These are phyloP conservation scores for Trematocara macrostoma DNA, from an alignment of 2,113 vertebrate genomes.

Conservation along the genomic window DNA sequence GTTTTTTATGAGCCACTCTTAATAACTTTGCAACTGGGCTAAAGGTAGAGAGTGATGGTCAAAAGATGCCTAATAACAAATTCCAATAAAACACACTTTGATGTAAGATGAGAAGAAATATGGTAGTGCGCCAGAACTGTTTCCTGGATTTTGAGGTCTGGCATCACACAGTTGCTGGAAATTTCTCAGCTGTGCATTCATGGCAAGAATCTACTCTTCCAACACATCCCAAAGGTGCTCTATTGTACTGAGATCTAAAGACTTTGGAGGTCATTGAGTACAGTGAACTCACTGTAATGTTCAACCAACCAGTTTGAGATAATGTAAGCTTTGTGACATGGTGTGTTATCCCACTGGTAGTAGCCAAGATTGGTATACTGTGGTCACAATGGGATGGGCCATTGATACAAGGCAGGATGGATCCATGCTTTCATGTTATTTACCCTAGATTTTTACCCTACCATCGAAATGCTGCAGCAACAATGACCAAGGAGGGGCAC, in stretches of 20 bases:
- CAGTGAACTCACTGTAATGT: not conserved
- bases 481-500: not conserved
- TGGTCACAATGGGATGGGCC: not conserved
- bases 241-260: not conserved
- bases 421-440: not conserved
- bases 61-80: not conserved
- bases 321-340: not conserved
- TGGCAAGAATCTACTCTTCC: not conserved
- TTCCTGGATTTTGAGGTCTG: not conserved
- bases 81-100: not conserved
- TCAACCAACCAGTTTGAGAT: not conserved
- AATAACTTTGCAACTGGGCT: not conserved
- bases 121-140: not conserved
- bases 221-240: not conserved
- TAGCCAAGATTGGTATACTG: not conserved
- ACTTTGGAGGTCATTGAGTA: not conserved
- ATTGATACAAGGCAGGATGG: not conserved
- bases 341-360: not conserved
- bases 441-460: not conserved
- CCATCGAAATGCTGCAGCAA: not conserved
- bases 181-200: not conserved
- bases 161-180: not conserved
- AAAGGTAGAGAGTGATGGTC: not conserved
- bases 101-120: not conserved
- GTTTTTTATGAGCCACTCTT: not conserved